Evolutionary conservation across 2,113 vertebrate species (phyloP).

Genomic region (Panthera tigris): DNA sequence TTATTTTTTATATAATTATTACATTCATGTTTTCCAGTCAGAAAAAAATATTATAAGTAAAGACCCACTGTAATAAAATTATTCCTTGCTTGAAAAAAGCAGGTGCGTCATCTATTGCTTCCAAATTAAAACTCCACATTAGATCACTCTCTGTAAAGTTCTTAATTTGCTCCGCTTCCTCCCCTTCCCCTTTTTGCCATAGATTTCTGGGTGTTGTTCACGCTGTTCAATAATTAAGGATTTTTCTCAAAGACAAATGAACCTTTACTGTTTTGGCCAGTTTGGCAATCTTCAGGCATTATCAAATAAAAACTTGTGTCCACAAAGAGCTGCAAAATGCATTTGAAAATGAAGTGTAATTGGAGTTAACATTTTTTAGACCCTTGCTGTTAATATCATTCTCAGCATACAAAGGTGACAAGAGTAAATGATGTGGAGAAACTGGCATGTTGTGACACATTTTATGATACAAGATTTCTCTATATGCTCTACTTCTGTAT

Average conservation of each 20-base stretch:
- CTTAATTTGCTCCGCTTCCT: neutral
- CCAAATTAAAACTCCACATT: neutral
- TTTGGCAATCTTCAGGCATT: neutral
- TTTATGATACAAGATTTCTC: neutral
- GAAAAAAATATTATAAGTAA: neutral
- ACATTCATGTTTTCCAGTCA: neutral
- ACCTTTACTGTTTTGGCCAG: neutral
- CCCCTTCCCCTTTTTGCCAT: neutral
- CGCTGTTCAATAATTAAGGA: neutral
- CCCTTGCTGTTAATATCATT: neutral
- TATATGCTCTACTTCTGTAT: neutral
- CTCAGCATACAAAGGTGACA: neutral
- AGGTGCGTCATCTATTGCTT: neutral
- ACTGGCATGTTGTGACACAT: neutral
- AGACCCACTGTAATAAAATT: neutral
- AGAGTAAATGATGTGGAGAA: neutral
- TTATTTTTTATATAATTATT: neutral
- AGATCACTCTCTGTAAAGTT: neutral
- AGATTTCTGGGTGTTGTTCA: neutral
- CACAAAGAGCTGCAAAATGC: neutral
- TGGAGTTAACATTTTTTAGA: neutral
- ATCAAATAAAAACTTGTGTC: neutral
- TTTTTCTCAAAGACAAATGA: neutral
- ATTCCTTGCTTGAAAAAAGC: neutral
- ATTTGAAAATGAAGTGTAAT: constrained; percentile 39